Evolutionary conservation across 64 coral and sea anemone species (phyloP).

Genomic region (Orbicella faveolata): DNA sequence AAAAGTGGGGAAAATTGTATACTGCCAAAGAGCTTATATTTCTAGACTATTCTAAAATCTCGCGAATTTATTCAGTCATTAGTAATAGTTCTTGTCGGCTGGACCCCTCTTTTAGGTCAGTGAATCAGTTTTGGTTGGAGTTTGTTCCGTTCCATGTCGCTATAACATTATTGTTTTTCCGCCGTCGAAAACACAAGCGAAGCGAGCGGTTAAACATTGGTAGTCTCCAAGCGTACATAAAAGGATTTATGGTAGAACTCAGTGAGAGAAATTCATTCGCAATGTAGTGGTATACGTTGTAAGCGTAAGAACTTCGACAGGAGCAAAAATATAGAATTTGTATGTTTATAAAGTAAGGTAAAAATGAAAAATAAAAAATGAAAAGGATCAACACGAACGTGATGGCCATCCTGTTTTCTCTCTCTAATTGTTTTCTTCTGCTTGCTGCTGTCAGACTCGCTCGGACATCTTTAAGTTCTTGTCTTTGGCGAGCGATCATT

Average conservation of each 20-base stretch:
- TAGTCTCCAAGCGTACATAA: conserved; percentile 3
- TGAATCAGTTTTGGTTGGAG: no score
- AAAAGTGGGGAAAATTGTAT: no score
- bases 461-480: conserved; percentile 18
- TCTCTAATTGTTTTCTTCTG: conserved; percentile 21
- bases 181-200: not conserved
- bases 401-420: conserved; percentile 22
- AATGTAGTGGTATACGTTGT: not conserved
- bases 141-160: no score
- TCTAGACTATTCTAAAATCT: no score
- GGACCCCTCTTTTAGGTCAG: no score
- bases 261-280: conserved; percentile 6
- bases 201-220: conserved; percentile 3
- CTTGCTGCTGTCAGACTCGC: not conserved
- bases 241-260: conserved; percentile 1
- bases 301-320: not conserved
- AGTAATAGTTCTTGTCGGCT: no score
- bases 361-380: not conserved
- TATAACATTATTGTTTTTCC: no score
- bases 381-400: conserved; percentile 4
- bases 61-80: no score
- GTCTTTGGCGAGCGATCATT: not conserved
- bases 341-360: conserved; percentile 21
- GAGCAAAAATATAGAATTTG: conserved; percentile 5
- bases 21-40: no score